phyloP scores from a whole-genome alignment of 2,797 vertebrate species.

The Hylomyscus alleni region DNA sequence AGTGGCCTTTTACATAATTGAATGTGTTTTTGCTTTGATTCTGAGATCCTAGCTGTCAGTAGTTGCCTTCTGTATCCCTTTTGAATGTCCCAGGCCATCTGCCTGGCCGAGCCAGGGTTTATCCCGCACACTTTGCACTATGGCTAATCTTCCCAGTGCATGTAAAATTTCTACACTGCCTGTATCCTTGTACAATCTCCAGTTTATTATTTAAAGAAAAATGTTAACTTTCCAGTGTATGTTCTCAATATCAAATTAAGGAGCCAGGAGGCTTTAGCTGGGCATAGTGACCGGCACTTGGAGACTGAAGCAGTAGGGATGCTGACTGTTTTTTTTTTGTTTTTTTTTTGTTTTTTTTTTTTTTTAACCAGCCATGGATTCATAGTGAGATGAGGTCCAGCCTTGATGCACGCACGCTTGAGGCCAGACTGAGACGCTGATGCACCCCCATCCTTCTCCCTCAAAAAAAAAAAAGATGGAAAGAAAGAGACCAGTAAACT shows the following conservation, averaged over 20 bases:
- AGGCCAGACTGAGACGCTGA: not conserved
- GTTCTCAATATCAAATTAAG: slow-evolving; percentile 47
- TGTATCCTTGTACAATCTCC: not conserved
- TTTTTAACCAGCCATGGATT: not conserved
- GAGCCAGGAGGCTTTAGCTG: not conserved
- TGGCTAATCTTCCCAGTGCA: not conserved
- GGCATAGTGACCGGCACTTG: not conserved
- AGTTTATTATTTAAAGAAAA: slow-evolving; percentile 4
- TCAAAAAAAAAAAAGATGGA: not conserved
- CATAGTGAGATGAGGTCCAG: not conserved
- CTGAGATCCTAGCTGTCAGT: not conserved
- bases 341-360: no score
- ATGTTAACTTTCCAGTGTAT: not conserved
- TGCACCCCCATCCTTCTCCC: not conserved
- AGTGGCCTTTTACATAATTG: slow-evolving; percentile 23
- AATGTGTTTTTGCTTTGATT: slow-evolving; percentile 25
- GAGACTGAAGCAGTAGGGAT: not conserved
- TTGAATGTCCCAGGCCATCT: not conserved
- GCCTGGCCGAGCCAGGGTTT: not conserved
- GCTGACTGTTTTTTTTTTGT: not conserved
- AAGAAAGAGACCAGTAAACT: not conserved
- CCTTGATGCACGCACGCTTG: not conserved
- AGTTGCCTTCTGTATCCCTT: not conserved
- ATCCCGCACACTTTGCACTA: not conserved
- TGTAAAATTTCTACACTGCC: not conserved